These are phyloP conservation scores for Athalia cordata DNA, from an alignment of 2,888 invertebrate genomes.

Conservation along the genomic window DNA sequence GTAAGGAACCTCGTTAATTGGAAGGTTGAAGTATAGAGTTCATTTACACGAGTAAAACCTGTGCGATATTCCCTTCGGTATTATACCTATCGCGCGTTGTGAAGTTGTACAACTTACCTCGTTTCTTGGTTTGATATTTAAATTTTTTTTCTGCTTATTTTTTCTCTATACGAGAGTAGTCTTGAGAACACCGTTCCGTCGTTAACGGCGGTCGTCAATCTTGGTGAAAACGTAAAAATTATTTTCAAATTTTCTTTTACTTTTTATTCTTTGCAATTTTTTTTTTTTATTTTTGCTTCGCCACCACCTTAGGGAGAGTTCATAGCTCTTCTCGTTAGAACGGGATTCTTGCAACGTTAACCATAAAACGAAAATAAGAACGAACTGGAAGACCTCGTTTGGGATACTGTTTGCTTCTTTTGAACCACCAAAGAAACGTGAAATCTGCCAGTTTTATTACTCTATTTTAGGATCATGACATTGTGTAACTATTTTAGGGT, in stretches of 20 bases:
- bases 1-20: background rate
- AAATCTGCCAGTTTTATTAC: too few relatives aligned
- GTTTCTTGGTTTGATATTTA: background rate
- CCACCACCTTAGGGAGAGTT: background rate
- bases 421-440: background rate
- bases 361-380: slow-evolving; percentile 13
- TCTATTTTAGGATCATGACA: too few relatives aligned
- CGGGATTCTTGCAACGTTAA: slow-evolving; percentile 19
- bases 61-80: slow-evolving; percentile 10
- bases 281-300: background rate
- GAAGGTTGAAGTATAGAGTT: slow-evolving; percentile 18
- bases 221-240: slow-evolving; percentile 36
- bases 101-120: slow-evolving; percentile 16
- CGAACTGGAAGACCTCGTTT: background rate
- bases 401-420: background rate
- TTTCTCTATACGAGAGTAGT: background rate
- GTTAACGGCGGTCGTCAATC: slow-evolving; percentile 34
- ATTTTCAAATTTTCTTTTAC: slow-evolving; percentile 7
- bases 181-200: background rate
- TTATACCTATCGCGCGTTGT: background rate
- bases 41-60: slow-evolving; percentile 15
- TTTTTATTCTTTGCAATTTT: background rate
- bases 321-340: slow-evolving; percentile 12
- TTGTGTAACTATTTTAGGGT: too few relatives aligned
- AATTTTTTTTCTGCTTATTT: too few relatives aligned